Evolutionary conservation across 1,140 invertebrate genomes (phyloP).

Genomic region (Pseudobourletiella spinata): DNA sequence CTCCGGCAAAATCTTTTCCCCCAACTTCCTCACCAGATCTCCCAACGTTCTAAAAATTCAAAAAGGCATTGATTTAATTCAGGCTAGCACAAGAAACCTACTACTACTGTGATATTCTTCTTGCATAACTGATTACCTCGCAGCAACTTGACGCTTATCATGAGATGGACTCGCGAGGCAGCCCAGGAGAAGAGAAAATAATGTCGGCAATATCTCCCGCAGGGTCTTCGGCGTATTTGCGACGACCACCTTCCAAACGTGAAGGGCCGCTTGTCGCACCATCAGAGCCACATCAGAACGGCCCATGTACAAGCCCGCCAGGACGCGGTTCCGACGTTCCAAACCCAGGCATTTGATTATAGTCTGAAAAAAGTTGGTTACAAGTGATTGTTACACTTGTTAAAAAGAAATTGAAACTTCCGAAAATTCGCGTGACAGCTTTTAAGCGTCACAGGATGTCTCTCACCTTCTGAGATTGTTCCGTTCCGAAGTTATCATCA

Average conservation of each 20-base stretch:
- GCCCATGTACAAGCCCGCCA: conserved; percentile 96
- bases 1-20: conserved; percentile 92
- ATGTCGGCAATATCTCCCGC: conserved; percentile 89
- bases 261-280: conserved; percentile 92
- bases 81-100: too few relatives aligned
- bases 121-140: conserved; percentile 38
- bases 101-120: too few relatives aligned
- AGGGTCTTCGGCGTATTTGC: conserved; percentile 93
- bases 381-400: too few relatives aligned
- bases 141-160: conserved; percentile 74
- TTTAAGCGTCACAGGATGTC: too few relatives aligned
- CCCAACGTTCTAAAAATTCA: conserved; percentile 69
- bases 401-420: too few relatives aligned
- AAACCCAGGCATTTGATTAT: conserved; percentile 80
- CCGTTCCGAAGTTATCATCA: conserved; percentile 98
- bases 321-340: conserved; percentile 81
- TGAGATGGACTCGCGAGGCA: conserved; percentile 91
- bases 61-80: too few relatives aligned
- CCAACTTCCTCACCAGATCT: conserved; percentile 93
- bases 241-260: conserved; percentile 96
- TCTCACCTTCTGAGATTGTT: conserved; percentile 69
- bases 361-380: too few relatives aligned
- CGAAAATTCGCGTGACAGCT: too few relatives aligned
- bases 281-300: conserved; percentile 91
- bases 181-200: conserved; percentile 83